Percentiles rank a stretch among this genome's conserved stretches.
These are phyloP conservation scores for Anastrepha obliqua DNA, from an alignment of 1,140 invertebrate genomes.

Conservation along the genomic window DNA sequence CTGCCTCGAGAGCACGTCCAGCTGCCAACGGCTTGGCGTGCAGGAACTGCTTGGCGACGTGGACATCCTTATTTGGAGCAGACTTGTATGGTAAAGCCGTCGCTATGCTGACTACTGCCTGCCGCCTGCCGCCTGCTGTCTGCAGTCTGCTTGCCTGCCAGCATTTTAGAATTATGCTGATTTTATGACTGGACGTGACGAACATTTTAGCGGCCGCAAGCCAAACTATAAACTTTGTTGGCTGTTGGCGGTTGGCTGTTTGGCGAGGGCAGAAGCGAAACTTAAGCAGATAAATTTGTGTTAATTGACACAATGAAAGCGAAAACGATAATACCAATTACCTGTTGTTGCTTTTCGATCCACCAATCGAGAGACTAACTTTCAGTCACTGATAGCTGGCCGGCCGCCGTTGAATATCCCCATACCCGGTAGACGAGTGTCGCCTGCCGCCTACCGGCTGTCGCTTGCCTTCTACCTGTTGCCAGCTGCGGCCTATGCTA, in stretches of 20 bases:
- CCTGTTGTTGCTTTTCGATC: not conserved
- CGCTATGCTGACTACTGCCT: no score
- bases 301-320: constrained; percentile 51
- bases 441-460: not conserved
- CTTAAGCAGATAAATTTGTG: constrained; percentile 31
- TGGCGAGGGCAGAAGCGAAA: not conserved
- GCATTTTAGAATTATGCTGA: constrained; percentile 34
- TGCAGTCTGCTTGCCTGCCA: not conserved
- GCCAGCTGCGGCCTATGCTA: not conserved
- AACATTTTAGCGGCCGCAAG: constrained; percentile 6
- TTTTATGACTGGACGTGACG: constrained; percentile 43
- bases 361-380: not conserved
- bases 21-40: not conserved
- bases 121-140: no score
- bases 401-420: not conserved
- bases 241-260: not conserved
- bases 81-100: not conserved
- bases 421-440: not conserved
- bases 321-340: not conserved
- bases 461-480: not conserved
- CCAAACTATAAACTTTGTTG: constrained; percentile 17
- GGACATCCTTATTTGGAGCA: constrained; percentile 20
- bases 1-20: constrained; percentile 1
- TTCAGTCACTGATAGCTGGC: not conserved
- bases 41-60: constrained; percentile 12